phyloP scores from a whole-genome alignment of 2,888 invertebrate species.

The Bhutanitis thaidina region DNA sequence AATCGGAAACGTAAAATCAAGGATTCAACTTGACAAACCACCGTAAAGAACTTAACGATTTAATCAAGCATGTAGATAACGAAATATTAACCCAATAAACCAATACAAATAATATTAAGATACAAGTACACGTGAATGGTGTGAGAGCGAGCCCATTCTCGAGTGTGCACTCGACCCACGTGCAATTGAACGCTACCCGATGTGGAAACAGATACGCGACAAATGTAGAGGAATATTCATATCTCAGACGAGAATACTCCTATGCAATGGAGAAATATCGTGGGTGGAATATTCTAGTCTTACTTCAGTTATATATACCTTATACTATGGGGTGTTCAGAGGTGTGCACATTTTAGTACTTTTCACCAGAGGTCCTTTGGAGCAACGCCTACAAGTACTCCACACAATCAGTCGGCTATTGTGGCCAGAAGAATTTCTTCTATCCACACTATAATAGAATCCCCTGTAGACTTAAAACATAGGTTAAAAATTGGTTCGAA shows the following conservation, averaged over 20 bases:
- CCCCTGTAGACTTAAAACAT: conserved; percentile 21
- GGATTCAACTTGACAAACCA: too few species aligned
- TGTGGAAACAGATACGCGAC: conserved; percentile 66
- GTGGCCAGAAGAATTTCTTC: too few species aligned
- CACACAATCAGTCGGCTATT: too few species aligned
- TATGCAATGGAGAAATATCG: conserved; percentile 18
- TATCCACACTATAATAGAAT: neutral
- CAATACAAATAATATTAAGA: neutral
- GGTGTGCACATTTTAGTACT: too few species aligned
- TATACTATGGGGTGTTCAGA: too few species aligned
- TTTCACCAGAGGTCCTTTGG: too few species aligned
- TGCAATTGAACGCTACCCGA: conserved; percentile 69
- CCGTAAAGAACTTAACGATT: neutral
- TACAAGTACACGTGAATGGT: conserved; percentile 3
- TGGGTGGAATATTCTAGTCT: conserved; percentile 4
- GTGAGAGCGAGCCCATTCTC: conserved; percentile 23
- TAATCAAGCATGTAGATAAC: neutral
- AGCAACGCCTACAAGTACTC: too few species aligned
- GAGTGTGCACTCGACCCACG: conserved; percentile 42
- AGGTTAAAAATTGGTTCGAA: conserved; percentile 47
- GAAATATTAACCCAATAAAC: conserved; percentile 6
- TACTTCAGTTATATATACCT: neutral
- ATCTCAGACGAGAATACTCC: conserved; percentile 4
- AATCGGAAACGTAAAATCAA: too few species aligned
- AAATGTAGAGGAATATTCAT: conserved; percentile 35